Conservation (phyloP, 2,888 invertebrate species). For the Phortica magna region DNA sequence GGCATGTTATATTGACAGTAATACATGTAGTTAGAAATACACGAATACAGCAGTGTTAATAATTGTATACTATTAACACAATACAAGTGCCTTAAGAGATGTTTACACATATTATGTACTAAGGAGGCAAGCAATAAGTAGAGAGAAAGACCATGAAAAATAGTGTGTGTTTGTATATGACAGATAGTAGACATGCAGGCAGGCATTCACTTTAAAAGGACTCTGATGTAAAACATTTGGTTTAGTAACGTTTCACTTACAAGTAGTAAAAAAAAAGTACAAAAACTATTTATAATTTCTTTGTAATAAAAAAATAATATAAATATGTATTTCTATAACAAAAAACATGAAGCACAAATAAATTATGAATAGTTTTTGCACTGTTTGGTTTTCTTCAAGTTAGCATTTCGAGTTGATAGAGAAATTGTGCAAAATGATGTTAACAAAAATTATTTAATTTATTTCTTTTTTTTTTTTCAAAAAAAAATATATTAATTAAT, state of each 20-base stretch:
- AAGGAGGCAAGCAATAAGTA: not conserved
- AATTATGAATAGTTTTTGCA: slow-evolving; percentile 47
- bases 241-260: slow-evolving; percentile 64
- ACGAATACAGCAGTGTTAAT: not conserved
- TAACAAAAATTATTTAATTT: not conserved
- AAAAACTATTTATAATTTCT: slow-evolving; percentile 30
- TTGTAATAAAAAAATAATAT: not conserved
- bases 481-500: not conserved
- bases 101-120: too few relatives aligned
- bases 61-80: not conserved
- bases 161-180: not conserved
- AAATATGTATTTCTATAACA: not conserved
- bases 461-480: too few relatives aligned
- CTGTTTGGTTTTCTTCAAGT: not conserved
- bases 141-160: not conserved
- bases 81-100: not conserved
- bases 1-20: too few relatives aligned
- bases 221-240: slow-evolving; percentile 22
- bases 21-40: not conserved
- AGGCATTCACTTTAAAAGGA: slow-evolving; percentile 1
- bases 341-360: slow-evolving; percentile 55
- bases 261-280: slow-evolving; percentile 20
- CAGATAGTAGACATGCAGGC: slow-evolving; percentile 11
- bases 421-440: slow-evolving; percentile 14
- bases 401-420: slow-evolving; percentile 11